Evolutionary conservation across 2,113 vertebrate species (phyloP).

Genomic region (Hemiscyllium ocellatum): DNA sequence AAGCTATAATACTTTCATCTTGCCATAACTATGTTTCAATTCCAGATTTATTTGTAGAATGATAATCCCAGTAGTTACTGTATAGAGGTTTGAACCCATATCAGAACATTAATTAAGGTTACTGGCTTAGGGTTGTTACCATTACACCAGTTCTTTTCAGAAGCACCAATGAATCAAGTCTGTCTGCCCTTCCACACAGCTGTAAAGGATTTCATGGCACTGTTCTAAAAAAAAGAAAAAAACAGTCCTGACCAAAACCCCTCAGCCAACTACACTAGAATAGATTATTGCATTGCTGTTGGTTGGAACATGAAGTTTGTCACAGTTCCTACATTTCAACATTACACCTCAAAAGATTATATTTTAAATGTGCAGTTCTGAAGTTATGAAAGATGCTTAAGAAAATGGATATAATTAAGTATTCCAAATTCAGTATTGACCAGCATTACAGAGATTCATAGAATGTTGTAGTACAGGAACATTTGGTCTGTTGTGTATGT

Average conservation of each 20-base stretch:
- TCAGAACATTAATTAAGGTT: no score
- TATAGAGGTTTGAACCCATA: no score
- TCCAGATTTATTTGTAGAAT: no score
- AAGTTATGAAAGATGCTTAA: background rate
- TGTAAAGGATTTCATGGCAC: background rate
- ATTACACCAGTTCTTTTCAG: no score
- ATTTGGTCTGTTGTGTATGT: background rate
- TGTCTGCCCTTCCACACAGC: background rate
- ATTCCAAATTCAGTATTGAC: background rate
- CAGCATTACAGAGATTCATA: background rate
- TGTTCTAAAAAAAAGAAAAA: background rate
- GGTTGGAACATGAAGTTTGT: background rate
- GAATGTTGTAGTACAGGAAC: background rate
- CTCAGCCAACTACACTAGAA: background rate
- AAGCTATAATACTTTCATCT: no score
- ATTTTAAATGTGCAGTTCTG: background rate
- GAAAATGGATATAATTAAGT: background rate
- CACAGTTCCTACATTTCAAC: background rate
- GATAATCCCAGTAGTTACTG: no score
- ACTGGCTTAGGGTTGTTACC: no score
- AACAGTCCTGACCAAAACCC: background rate
- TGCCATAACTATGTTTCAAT: no score
- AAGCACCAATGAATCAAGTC: background rate
- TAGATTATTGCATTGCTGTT: background rate
- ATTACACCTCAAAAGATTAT: background rate